Percentiles rank a stretch among this genome's conserved stretches.
phyloP scores from a whole-genome alignment of 2,888 invertebrate genomes.

The Eumacrocentrus americanus region DNA sequence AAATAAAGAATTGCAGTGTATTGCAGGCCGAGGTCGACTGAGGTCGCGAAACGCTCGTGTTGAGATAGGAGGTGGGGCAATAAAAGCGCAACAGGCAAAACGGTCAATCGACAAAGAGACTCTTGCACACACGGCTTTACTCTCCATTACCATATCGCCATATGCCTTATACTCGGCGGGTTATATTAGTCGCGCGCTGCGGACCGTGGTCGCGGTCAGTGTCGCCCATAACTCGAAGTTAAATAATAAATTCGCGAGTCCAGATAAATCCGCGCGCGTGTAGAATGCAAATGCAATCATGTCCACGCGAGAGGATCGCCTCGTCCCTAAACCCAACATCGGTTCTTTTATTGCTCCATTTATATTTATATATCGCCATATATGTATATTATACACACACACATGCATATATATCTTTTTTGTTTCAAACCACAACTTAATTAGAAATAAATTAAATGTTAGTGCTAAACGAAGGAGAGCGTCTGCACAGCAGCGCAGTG shows the following conservation, averaged over 20 bases:
- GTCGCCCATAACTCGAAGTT: slow-evolving; percentile 58
- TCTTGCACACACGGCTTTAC: not conserved
- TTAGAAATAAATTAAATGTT: slow-evolving; percentile 4
- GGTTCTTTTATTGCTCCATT: not conserved
- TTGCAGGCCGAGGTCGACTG: slow-evolving; percentile 40
- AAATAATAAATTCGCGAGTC: slow-evolving; percentile 59
- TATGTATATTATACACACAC: no score
- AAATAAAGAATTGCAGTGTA: slow-evolving; percentile 26
- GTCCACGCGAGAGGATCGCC: slow-evolving; percentile 42
- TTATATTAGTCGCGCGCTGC: slow-evolving; percentile 46
- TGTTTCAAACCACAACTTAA: slow-evolving; percentile 10
- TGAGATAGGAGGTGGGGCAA: slow-evolving; percentile 45
- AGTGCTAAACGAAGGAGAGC: not conserved
- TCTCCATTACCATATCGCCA: slow-evolving; percentile 43
- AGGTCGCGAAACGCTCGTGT: slow-evolving; percentile 49
- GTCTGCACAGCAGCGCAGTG: no score
- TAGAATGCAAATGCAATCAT: slow-evolving; percentile 62
- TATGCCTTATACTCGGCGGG: slow-evolving; percentile 37
- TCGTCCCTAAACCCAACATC: not conserved
- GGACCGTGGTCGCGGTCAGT: slow-evolving; percentile 45
- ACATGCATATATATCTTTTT: no score
- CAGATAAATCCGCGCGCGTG: slow-evolving; percentile 58
- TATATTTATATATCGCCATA: no score
- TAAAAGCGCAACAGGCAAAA: slow-evolving; percentile 38
- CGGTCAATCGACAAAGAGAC: slow-evolving; percentile 20